Base-by-base conservation (phyloP, 2,888 invertebrate species). In the Chydorus sphaericus region DNA sequence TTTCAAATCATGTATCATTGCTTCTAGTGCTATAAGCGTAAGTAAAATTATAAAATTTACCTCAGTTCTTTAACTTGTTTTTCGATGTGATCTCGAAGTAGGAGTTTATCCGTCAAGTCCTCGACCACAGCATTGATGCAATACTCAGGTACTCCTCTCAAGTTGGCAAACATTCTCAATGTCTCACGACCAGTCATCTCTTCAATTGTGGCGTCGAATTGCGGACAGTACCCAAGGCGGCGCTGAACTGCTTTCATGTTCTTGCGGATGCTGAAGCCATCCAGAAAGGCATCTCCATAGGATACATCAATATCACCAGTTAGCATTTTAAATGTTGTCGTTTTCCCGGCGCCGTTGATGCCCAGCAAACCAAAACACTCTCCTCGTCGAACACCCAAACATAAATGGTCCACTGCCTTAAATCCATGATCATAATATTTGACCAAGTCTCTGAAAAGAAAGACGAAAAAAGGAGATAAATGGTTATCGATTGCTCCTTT, bases 321-420 rank as follows among this genome's bases (percentile, higher is more conserved):
- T 63, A 91, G 72, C 84, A 90, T 88, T 71, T 85, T 85, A 68
- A 93, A 93, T 0, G 91, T 90, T 1, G 83, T 81, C 0, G 87
- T 88, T 69, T 89, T 90, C 0, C 89, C 89, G 3, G 89, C 88
- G 10, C 90, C 89, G 67, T 90, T 89, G 0, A 87, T 81, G 1
- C 89, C 87, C 51, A 89, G 71, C 38, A 89, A 69, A 2, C 88
- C 88, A 64, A 89, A 89, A 65, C 86, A 86, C 70, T 88, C 88
- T 10, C 77, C 77, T 58, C 80, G 74, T 54, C 77, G 78, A 0
- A 86, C 79, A 49, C 80, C 83, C 65, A 79, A 67, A 65, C 79
- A 82, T 5, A 86, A 71, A 62, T 83, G 82, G 67, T 88, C 81
- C 0, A 93, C 92, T 1, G 90, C 91, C 54, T 82, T 68, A 59